These are phyloP conservation scores for Gyps fulvus DNA, from an alignment of 2,113 vertebrate species.

Conservation along the genomic window DNA sequence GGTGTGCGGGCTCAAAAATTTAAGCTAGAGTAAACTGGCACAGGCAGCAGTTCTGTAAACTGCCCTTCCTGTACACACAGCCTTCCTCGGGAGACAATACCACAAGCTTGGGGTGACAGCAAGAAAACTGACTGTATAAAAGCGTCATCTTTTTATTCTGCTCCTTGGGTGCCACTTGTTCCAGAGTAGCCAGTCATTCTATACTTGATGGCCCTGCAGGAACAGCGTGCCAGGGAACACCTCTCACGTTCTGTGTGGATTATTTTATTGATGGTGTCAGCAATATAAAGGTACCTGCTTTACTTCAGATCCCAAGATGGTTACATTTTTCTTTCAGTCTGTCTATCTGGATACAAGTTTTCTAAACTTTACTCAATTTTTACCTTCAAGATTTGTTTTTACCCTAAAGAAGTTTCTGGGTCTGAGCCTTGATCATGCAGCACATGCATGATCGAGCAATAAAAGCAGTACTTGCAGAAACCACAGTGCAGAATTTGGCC, in stretches of 20 bases:
- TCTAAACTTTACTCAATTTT: neutral
- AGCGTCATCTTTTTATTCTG: neutral
- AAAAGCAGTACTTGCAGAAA: neutral
- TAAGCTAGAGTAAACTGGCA: neutral
- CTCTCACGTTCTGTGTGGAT: accelerated
- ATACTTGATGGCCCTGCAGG: neutral
- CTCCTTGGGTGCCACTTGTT: neutral
- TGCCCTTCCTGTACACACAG: neutral
- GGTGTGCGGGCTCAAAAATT: neutral
- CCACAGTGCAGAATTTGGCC: neutral
- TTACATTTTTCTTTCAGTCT: neutral
- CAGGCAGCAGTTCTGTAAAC: neutral
- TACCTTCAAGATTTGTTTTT: neutral
- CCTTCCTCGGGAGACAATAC: neutral
- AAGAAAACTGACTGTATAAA: neutral
- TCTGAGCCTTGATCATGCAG: neutral
- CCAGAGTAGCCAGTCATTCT: neutral
- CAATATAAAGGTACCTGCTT: neutral
- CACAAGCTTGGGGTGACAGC: neutral
- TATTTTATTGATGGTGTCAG: neutral
- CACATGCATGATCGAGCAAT: accelerated
- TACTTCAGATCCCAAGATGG: neutral
- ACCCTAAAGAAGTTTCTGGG: neutral
- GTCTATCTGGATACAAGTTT: neutral
- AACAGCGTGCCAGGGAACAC: neutral